These are phyloP conservation scores for Elaeidobius kamerunicus DNA, from an alignment of 2,888 invertebrate species.

Conservation along the genomic window DNA sequence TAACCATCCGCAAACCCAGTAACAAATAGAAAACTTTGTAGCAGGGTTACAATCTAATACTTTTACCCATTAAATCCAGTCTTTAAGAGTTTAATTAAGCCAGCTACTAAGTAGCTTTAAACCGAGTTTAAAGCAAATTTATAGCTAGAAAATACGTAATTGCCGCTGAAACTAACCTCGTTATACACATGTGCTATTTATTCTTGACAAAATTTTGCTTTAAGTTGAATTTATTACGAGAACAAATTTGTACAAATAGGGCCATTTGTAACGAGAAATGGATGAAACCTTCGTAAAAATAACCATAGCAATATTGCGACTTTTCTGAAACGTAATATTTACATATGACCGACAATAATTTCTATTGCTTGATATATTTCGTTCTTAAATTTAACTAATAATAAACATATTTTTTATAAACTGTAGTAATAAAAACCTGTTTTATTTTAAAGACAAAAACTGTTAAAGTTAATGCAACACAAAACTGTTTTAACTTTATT, in stretches of 20 bases:
- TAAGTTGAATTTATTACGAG: constrained; percentile 1
- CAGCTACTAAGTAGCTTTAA: constrained; percentile 11
- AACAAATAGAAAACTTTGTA: not conserved
- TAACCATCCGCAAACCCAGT: too few relatives aligned
- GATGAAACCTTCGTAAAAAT: not conserved
- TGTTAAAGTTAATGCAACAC: not conserved
- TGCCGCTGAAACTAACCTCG: constrained; percentile 5
- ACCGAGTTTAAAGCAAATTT: constrained; percentile 12
- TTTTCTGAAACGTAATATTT: too few relatives aligned
- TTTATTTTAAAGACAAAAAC: not conserved
- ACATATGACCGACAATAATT: too few relatives aligned
- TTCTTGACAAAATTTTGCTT: not conserved
- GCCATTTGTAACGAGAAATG: not conserved
- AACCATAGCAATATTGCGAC: not conserved
- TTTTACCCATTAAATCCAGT: constrained; percentile 5
- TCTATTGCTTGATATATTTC: too few relatives aligned
- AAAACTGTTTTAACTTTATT: not conserved
- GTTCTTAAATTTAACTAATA: too few relatives aligned
- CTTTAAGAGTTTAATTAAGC: constrained; percentile 11
- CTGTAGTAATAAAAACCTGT: not conserved
- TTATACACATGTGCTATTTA: constrained; percentile 16
- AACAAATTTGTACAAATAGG: not conserved
- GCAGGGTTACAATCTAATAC: not conserved
- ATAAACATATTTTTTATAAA: too few relatives aligned
- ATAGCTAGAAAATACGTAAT: constrained; percentile 9